A percentile compares a stretch with the other conserved stretches of the same genome.
Evolutionary conservation across 2,888 invertebrate genomes (phyloP).

Genomic region (Drosophila antonietae): DNA sequence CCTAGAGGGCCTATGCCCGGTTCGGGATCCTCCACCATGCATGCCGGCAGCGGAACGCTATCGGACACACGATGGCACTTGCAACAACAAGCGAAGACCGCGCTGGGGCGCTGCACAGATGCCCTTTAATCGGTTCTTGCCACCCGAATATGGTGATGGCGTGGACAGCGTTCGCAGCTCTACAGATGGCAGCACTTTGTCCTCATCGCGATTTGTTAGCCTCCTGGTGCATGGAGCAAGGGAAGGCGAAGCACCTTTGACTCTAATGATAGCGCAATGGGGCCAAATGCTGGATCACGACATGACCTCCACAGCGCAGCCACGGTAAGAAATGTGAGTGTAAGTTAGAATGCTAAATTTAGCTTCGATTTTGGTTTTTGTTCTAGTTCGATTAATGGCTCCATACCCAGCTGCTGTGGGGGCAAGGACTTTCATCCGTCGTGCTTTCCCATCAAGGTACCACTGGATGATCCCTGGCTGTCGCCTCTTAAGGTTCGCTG

Average conservation of each 20-base stretch:
- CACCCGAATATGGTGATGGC: constrained; percentile 93
- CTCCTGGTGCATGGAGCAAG: constrained; percentile 88
- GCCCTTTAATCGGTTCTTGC: constrained; percentile 92
- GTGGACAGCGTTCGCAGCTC: constrained; percentile 85
- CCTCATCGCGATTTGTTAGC: constrained; percentile 92
- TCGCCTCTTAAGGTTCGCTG: constrained; percentile 90
- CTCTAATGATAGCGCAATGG: constrained; percentile 95
- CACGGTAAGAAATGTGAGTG: constrained; percentile 84
- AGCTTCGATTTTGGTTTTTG: too few relatives aligned
- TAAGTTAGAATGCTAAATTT: neutral
- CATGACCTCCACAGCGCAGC: constrained; percentile 91
- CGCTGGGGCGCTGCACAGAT: constrained; percentile 93
- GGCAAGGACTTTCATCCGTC: constrained; percentile 90
- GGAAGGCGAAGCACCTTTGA: constrained; percentile 88
- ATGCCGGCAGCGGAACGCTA: constrained; percentile 90
- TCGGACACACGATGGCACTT: constrained; percentile 94
- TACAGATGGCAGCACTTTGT: constrained; percentile 87
- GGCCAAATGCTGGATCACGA: constrained; percentile 96
- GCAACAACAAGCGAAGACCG: constrained; percentile 92
- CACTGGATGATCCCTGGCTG: constrained; percentile 90
- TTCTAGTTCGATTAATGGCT: constrained; percentile 88
- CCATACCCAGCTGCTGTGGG: constrained; percentile 91
- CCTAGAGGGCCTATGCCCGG: constrained; percentile 87
- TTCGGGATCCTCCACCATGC: constrained; percentile 88
- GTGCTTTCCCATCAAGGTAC: constrained; percentile 92